Conservation (phyloP, 2,797 vertebrate species). For the Pitangus sulphuratus region DNA sequence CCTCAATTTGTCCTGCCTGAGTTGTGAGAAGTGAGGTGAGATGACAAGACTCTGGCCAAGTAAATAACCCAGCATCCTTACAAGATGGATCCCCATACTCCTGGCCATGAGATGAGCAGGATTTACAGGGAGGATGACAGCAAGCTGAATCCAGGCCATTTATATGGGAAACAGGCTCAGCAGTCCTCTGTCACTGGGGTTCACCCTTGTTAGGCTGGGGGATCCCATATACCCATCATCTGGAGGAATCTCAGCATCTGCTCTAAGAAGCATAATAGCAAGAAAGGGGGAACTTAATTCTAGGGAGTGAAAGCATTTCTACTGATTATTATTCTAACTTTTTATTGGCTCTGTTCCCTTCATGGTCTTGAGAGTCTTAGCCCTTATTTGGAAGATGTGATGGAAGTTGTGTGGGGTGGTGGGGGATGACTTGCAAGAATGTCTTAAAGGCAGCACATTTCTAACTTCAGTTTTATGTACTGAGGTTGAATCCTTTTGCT, state of each 20-base stretch:
- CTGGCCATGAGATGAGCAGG: neutral
- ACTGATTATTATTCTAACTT: neutral
- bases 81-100: neutral
- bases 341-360: neutral
- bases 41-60: neutral
- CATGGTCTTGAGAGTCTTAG: neutral
- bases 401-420: neutral
- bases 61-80: neutral
- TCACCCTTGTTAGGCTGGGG: neutral
- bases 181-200: neutral
- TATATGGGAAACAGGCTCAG: neutral
- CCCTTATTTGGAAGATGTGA: neutral
- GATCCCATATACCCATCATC: neutral
- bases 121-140: neutral
- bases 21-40: neutral
- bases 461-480: neutral
- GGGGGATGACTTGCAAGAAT: neutral
- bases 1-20: neutral
- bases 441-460: neutral
- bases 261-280: neutral
- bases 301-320: neutral
- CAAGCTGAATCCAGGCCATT: neutral
- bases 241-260: neutral
- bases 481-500: neutral
- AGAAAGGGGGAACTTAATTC: neutral